phyloP scores from a whole-genome alignment of 2,113 vertebrate species.

The Lonchura striata region DNA sequence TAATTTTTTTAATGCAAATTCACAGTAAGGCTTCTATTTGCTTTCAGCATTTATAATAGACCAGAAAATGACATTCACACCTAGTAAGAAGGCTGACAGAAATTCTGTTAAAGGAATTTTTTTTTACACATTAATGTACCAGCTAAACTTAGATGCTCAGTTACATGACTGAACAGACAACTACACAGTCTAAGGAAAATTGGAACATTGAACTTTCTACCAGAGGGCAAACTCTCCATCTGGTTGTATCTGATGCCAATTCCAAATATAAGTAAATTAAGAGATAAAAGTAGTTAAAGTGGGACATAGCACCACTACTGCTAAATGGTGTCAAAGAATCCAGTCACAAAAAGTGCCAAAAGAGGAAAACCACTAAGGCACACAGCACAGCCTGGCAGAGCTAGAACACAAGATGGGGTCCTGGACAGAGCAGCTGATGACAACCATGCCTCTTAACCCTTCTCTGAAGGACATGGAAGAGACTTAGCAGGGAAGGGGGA shows the following conservation, averaged over 20 bases:
- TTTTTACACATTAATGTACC: not conserved
- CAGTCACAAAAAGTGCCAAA: not conserved
- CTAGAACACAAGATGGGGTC: not conserved
- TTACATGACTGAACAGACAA: not conserved
- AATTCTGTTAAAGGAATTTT: not conserved
- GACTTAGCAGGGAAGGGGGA: not conserved
- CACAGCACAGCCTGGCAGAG: not conserved
- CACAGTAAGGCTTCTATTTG: not conserved
- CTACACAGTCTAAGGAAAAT: not conserved
- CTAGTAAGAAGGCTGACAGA: slow-evolving; percentile 2
- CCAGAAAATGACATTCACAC: not conserved
- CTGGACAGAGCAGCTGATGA: not conserved
- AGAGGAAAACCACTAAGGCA: not conserved
- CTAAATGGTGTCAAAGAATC: not conserved
- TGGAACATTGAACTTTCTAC: slow-evolving; percentile 11
- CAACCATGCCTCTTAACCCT: not conserved
- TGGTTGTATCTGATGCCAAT: slow-evolving; percentile 8
- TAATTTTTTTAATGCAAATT: not conserved
- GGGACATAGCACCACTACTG: not conserved
- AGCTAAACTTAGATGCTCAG: slow-evolving; percentile 23
- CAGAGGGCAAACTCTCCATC: slow-evolving; percentile 12
- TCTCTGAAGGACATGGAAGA: not conserved
- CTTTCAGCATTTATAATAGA: not conserved
- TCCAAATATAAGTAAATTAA: slow-evolving; percentile 3
- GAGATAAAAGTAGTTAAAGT: not conserved